A percentile compares a stretch with the other conserved stretches of the same genome.
Conservation (phyloP, 2,888 invertebrate species). For the Dyspetes luteomarginatus region DNA sequence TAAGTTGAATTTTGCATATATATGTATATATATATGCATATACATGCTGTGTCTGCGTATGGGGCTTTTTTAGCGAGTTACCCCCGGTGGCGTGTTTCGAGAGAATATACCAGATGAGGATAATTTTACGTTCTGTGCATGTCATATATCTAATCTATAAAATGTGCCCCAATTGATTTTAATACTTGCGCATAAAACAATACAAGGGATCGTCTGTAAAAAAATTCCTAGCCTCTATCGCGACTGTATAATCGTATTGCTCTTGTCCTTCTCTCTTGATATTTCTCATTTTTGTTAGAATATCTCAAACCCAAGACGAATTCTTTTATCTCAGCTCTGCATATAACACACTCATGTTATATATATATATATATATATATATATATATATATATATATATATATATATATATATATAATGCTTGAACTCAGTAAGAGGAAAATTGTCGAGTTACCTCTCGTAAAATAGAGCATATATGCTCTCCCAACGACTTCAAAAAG, state of each 20-base stretch:
- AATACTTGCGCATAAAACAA: slow-evolving; percentile 72
- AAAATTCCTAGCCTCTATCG: slow-evolving; percentile 18
- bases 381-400: no score
- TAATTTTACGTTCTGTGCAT: background rate
- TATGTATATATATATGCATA: background rate
- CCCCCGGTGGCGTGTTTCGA: background rate
- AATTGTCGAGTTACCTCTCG: slow-evolving; percentile 51
- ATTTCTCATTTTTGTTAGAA: slow-evolving; percentile 62
- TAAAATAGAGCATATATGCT: slow-evolving; percentile 19
- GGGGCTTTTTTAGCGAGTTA: background rate
- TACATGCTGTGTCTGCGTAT: background rate
- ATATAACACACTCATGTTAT: no score
- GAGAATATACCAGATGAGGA: background rate
- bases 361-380: no score
- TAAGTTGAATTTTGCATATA: background rate
- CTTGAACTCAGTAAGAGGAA: no score
- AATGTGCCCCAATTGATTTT: slow-evolving; percentile 76
- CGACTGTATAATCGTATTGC: slow-evolving; percentile 12
- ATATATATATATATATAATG: no score
- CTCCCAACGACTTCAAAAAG: slow-evolving; percentile 17
- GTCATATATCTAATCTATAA: slow-evolving; percentile 72
- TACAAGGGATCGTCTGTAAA: slow-evolving; percentile 67
- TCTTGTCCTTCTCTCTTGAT: slow-evolving; percentile 17
- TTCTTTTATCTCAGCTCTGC: slow-evolving; percentile 6
- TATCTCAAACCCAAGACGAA: background rate